phyloP scores from a whole-genome alignment of 2,888 invertebrate species.

The Rhagonycha lutea region DNA sequence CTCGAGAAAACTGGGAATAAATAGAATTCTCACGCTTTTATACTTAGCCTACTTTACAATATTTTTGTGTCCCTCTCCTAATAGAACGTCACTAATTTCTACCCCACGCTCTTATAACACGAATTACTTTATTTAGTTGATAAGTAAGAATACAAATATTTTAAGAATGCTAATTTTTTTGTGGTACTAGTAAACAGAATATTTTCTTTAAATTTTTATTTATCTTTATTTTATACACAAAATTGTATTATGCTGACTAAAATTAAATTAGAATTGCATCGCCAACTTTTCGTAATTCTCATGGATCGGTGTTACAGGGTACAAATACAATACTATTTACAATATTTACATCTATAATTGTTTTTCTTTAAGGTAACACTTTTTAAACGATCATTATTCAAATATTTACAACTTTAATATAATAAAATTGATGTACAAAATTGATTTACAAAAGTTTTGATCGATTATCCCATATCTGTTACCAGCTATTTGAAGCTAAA shows the following conservation, averaged over 20 bases:
- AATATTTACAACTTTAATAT: not conserved
- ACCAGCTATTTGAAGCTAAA: not conserved
- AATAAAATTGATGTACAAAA: not conserved
- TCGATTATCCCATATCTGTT: not conserved
- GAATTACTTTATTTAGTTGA: slow-evolving; percentile 51
- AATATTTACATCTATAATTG: slow-evolving; percentile 19
- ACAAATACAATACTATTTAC: slow-evolving; percentile 28
- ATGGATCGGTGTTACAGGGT: slow-evolving; percentile 10
- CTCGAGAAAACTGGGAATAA: slow-evolving; percentile 45
- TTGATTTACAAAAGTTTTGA: not conserved
- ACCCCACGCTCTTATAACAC: slow-evolving; percentile 30
- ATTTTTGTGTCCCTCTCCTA: slow-evolving; percentile 18
- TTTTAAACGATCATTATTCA: not conserved
- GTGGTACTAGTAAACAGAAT: not conserved
- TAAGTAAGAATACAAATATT: slow-evolving; percentile 20
- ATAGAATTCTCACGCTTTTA: slow-evolving; percentile 49
- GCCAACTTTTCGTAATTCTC: slow-evolving; percentile 2
- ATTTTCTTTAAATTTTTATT: slow-evolving; percentile 17
- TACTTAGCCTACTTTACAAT: slow-evolving; percentile 38
- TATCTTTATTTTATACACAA: slow-evolving; percentile 40
- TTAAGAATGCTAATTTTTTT: not conserved
- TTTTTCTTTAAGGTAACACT: not conserved
- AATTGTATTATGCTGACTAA: slow-evolving; percentile 46
- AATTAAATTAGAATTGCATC: slow-evolving; percentile 30
- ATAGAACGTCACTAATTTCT: slow-evolving; percentile 14